Conservation (phyloP, 2,797 vertebrate species). For the Hippoglossus hippoglossus region DNA sequence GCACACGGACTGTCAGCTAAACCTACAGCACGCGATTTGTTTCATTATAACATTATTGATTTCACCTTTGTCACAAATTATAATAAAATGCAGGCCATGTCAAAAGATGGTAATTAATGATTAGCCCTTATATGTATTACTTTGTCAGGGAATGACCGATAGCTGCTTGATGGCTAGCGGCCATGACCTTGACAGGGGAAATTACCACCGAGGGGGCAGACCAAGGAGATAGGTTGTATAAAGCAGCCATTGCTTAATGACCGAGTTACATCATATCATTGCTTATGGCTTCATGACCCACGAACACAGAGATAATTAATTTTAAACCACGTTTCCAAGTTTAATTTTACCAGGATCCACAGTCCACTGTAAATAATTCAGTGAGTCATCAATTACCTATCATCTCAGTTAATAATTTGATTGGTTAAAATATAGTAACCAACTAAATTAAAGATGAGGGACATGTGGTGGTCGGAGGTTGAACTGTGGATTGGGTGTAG, state of each 20-base stretch:
- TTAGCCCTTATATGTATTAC: slow-evolving; percentile 71
- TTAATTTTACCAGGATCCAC: slow-evolving; percentile 23
- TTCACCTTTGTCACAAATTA: slow-evolving; percentile 71
- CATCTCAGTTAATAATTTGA: not conserved
- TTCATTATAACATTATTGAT: slow-evolving; percentile 77
- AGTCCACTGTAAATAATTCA: slow-evolving; percentile 7
- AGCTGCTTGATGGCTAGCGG: slow-evolving; percentile 67
- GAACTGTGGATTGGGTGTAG: too few species aligned
- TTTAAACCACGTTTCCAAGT: slow-evolving; percentile 38
- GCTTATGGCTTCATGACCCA: slow-evolving; percentile 48
- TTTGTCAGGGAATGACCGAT: slow-evolving; percentile 71
- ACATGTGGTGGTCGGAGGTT: too few species aligned
- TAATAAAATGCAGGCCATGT: slow-evolving; percentile 68
- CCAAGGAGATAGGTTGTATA: slow-evolving; percentile 62
- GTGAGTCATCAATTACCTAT: slow-evolving; percentile 1
- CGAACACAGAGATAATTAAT: slow-evolving; percentile 55
- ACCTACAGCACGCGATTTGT: slow-evolving; percentile 50
- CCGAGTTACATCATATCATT: slow-evolving; percentile 55
- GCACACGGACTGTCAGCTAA: slow-evolving; percentile 32
- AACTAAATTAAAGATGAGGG: not conserved
- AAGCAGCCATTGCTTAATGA: slow-evolving; percentile 68
- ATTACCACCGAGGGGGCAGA: slow-evolving; percentile 53
- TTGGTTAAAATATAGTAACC: slow-evolving; percentile 12
- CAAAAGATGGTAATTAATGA: slow-evolving; percentile 71
- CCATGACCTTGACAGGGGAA: slow-evolving; percentile 73